A percentile compares a stretch with the other conserved stretches of the same genome.
Conservation (phyloP, 1,140 invertebrate genomes). For the Cecropterus lyciades region DNA sequence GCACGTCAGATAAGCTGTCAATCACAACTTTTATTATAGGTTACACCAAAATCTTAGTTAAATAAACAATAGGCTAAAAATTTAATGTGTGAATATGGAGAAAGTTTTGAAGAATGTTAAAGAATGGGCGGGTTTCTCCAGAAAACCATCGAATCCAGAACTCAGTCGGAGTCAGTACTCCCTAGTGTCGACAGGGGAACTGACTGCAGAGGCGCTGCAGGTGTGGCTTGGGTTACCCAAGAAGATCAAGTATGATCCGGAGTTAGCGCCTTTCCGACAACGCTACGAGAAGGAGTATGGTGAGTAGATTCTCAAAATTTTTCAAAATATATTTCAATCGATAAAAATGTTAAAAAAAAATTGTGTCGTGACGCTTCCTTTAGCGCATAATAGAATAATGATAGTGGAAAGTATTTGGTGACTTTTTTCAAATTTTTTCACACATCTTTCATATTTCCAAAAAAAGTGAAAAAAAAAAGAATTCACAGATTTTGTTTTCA, state of each 20-base stretch:
- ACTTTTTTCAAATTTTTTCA: too few relatives aligned
- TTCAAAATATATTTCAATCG: background rate
- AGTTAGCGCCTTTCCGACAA: slow-evolving; percentile 85
- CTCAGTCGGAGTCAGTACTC: slow-evolving; percentile 70
- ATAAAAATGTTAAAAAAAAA: too few relatives aligned
- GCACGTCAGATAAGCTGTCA: slow-evolving; percentile 14
- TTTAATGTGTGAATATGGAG: slow-evolving; percentile 41
- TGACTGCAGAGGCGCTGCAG: slow-evolving; percentile 86
- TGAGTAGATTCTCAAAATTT: slow-evolving; percentile 47
- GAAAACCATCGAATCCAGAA: slow-evolving; percentile 50
- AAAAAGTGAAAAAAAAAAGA: too few relatives aligned
- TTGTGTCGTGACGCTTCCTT: too few relatives aligned
- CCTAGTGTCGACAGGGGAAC: slow-evolving; percentile 81
- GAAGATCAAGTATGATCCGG: slow-evolving; percentile 87
- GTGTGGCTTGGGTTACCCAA: slow-evolving; percentile 87
- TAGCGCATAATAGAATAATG: too few relatives aligned
- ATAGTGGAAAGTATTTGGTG: too few relatives aligned
- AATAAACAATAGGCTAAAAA: background rate
- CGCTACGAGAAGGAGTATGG: slow-evolving; percentile 86
- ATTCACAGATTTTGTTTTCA: too few relatives aligned
- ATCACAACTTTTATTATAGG: background rate
- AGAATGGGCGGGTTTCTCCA: slow-evolving; percentile 55
- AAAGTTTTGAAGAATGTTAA: slow-evolving; percentile 57
- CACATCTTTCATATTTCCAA: too few relatives aligned
- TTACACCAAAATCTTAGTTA: background rate